phyloP scores from a whole-genome alignment of 2,888 invertebrate species.

The Zhuqinia jingwanae region DNA sequence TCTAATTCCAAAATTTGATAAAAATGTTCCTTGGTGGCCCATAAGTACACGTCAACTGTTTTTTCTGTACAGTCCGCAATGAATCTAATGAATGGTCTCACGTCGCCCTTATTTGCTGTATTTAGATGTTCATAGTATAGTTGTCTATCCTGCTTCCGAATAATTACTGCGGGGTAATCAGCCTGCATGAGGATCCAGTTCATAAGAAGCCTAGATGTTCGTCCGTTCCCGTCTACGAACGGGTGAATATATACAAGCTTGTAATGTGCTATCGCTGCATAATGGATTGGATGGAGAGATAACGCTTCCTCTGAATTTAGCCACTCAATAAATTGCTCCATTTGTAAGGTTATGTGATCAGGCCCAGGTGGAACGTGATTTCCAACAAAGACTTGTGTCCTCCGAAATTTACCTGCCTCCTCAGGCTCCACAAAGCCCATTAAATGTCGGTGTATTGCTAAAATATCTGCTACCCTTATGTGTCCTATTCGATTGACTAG shows the following conservation, averaged over 20 bases:
- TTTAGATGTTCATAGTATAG: slow-evolving; percentile 85
- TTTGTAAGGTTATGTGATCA: slow-evolving; percentile 88
- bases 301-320: slow-evolving; percentile 91
- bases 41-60: slow-evolving; percentile 92
- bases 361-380: slow-evolving; percentile 97
- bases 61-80: slow-evolving; percentile 96
- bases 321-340: slow-evolving; percentile 96
- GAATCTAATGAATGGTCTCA: slow-evolving; percentile 97
- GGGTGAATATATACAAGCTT: slow-evolving; percentile 96
- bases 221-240: slow-evolving; percentile 97
- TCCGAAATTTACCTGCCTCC: slow-evolving; percentile 93
- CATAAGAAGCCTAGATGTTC: slow-evolving; percentile 97
- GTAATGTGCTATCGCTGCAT: slow-evolving; percentile 97
- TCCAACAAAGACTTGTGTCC: slow-evolving; percentile 96
- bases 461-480: slow-evolving; percentile 91
- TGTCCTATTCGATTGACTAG: slow-evolving; percentile 86
- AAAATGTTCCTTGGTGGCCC: slow-evolving; percentile 87
- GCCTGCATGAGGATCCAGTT: slow-evolving; percentile 97
- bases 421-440: slow-evolving; percentile 97
- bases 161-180: slow-evolving; percentile 97
- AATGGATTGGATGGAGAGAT: slow-evolving; percentile 94
- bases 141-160: slow-evolving; percentile 90
- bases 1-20: slow-evolving; percentile 72
- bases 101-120: slow-evolving; percentile 95
- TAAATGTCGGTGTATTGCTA: slow-evolving; percentile 95